A percentile compares a stretch with the other conserved stretches of the same genome.
phyloP scores from a whole-genome alignment of 1,140 invertebrate species.

The Caenorhabditis latens region DNA sequence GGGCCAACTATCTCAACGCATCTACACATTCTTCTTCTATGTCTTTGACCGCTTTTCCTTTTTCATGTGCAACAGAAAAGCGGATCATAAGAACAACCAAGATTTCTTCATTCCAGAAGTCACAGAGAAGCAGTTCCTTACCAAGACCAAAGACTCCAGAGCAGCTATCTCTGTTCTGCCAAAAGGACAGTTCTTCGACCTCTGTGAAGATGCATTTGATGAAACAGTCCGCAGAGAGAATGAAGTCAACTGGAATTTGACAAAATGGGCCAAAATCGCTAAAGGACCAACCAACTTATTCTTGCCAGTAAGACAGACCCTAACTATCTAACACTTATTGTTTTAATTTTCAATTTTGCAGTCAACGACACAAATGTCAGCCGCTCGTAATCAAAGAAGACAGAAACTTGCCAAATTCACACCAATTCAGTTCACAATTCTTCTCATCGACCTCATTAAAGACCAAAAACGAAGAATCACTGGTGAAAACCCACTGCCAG shows the following conservation, averaged over 20 bases:
- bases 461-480: conserved; percentile 39
- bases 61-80: conserved; percentile 50
- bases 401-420: conserved; percentile 52
- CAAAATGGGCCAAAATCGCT: conserved; percentile 37
- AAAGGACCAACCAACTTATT: conserved; percentile 47
- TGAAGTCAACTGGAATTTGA: conserved; percentile 40
- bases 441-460: conserved; percentile 30
- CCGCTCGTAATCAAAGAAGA: conserved; percentile 45
- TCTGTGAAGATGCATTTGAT: conserved; percentile 36
- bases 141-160: conserved; percentile 10
- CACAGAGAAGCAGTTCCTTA: conserved; percentile 26
- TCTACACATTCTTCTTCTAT: conserved; percentile 38
- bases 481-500: neutral
- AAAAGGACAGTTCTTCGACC: conserved; percentile 30
- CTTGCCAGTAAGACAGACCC: conserved; percentile 10
- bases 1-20: conserved; percentile 3
- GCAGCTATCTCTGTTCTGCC: conserved; percentile 9
- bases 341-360: neutral
- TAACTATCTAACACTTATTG: neutral
- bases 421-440: conserved; percentile 46
- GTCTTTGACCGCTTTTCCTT: conserved; percentile 20
- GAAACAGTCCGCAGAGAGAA: conserved; percentile 40
- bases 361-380: conserved; percentile 30
- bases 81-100: conserved; percentile 23
- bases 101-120: conserved; percentile 46